Evolutionary conservation across 2,888 invertebrate genomes (phyloP).

Genomic region (Agapostemon virescens): DNA sequence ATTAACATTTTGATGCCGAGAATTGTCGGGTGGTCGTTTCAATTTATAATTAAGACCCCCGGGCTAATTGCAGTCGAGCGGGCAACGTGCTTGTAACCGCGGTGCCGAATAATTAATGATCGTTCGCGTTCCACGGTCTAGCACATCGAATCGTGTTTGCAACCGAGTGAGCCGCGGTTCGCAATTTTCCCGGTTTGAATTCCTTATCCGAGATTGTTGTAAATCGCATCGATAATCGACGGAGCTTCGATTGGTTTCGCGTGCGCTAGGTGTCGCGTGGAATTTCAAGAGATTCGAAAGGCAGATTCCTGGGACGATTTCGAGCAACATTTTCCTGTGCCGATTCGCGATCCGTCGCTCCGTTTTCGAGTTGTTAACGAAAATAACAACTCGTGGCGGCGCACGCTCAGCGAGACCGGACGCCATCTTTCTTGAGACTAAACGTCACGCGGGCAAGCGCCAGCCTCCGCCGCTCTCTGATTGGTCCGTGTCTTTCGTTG

Average conservation of each 20-base stretch:
- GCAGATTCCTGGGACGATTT: too few species aligned
- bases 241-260: neutral
- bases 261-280: too few species aligned
- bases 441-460: too few species aligned
- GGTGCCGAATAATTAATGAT: constrained; percentile 43
- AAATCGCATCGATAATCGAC: neutral
- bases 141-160: constrained; percentile 22
- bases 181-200: neutral
- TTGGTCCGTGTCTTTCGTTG: too few species aligned
- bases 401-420: too few species aligned
- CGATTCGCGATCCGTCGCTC: too few species aligned
- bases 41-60: constrained; percentile 44
- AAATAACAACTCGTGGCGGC: too few species aligned
- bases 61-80: constrained; percentile 36
- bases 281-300: too few species aligned
- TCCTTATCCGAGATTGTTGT: neutral
- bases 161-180: neutral
- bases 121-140: neutral
- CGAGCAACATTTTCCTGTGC: too few species aligned
- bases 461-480: too few species aligned
- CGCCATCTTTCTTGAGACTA: too few species aligned
- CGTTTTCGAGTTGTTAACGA: too few species aligned
- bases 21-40: constrained; percentile 23
- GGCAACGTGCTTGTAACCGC: constrained; percentile 8
- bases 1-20: constrained; percentile 44